Evolutionary conservation across 2,797 vertebrate genomes (phyloP).

Genomic region (Sciaenops ocellatus): DNA sequence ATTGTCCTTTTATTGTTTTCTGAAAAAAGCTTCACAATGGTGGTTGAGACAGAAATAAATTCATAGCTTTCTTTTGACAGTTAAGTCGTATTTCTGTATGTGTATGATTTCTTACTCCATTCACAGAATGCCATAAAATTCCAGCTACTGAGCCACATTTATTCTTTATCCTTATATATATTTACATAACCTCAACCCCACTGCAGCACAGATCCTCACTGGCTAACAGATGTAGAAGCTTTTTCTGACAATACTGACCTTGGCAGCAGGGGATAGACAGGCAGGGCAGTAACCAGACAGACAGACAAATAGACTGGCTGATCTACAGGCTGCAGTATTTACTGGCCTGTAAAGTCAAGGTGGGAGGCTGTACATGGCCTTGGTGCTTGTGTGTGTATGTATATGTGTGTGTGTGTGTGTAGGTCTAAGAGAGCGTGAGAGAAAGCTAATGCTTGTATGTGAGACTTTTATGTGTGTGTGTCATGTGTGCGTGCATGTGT

Average conservation of each 20-base stretch:
- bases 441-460: slow-evolving; percentile 36
- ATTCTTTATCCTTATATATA: background rate
- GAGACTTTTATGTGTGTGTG: slow-evolving; percentile 10
- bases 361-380: slow-evolving; percentile 36
- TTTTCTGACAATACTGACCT: slow-evolving; percentile 43
- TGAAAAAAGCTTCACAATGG: background rate
- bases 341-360: slow-evolving; percentile 62
- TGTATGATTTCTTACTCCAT: background rate
- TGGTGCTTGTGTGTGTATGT: slow-evolving; percentile 19
- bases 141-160: background rate
- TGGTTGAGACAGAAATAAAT: background rate
- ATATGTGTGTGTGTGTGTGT: slow-evolving; percentile 6
- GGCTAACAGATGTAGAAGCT: slow-evolving; percentile 34
- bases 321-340: slow-evolving; percentile 61
- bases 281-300: slow-evolving; percentile 37
- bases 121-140: background rate
- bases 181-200: background rate
- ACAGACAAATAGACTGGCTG: slow-evolving; percentile 41
- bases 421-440: slow-evolving; percentile 4
- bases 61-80: background rate
- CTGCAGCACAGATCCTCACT: slow-evolving; percentile 36
- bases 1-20: background rate
- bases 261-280: slow-evolving; percentile 38
- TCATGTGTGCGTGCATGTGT: slow-evolving; percentile 40
- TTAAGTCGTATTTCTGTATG: background rate